Conservation (phyloP, 2,113 vertebrate genomes). For the Oncorhynchus gorbuscha region DNA sequence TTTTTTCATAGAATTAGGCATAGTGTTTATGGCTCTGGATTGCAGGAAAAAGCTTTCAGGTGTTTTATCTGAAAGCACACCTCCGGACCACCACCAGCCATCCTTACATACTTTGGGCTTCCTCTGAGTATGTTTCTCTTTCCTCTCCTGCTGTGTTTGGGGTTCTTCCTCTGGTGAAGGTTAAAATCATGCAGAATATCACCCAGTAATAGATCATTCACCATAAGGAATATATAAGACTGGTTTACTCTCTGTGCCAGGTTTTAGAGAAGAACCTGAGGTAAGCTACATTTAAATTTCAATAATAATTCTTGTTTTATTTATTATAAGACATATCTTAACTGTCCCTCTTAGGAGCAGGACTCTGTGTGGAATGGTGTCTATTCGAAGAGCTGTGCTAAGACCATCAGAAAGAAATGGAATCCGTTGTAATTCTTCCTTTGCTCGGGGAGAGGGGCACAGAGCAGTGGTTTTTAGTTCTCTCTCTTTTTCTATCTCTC, state of each 20-base stretch:
- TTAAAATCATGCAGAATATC: conserved; percentile 39
- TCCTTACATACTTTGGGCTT: too few species aligned
- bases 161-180: conserved; percentile 13
- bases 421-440: conserved; percentile 36
- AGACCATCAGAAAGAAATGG: conserved; percentile 28
- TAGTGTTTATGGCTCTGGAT: too few species aligned
- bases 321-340: conserved; percentile 14
- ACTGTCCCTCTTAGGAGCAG: conserved; percentile 3
- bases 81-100: too few species aligned
- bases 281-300: conserved; percentile 26
- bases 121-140: background rate
- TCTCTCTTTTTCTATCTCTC: background rate
- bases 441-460: conserved; percentile 15
- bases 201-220: conserved; percentile 16
- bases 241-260: background rate
- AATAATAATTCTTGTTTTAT: conserved; percentile 20
- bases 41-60: too few species aligned
- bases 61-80: too few species aligned
- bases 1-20: too few species aligned
- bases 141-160: conserved; percentile 1
- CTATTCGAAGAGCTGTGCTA: conserved; percentile 36
- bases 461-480: background rate
- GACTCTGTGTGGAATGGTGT: conserved; percentile 33
- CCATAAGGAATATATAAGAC: conserved; percentile 12
- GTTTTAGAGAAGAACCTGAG: conserved; percentile 12